These are phyloP conservation scores for Bugulina stolonifera DNA, from an alignment of 2,888 invertebrate genomes.

Conservation along the genomic window DNA sequence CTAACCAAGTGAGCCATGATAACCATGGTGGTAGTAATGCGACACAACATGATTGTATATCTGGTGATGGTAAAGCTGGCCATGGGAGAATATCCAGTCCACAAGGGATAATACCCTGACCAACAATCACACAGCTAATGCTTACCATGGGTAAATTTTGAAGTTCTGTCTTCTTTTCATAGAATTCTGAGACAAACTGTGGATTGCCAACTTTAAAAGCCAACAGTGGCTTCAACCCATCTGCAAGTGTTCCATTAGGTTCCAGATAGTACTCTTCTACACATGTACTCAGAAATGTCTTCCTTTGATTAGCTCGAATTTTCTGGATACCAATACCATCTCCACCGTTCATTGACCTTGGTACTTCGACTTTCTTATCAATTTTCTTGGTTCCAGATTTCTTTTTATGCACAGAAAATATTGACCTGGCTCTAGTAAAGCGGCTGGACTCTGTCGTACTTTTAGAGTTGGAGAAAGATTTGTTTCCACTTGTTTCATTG, in stretches of 20 bases:
- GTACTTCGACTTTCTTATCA: neutral
- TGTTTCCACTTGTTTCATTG: neutral
- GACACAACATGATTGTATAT: too few relatives aligned
- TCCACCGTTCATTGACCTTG: neutral
- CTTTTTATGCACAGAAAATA: neutral
- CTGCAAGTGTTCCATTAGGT: neutral
- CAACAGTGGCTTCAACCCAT: constrained; percentile 6
- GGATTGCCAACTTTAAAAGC: constrained; percentile 18
- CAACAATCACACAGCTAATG: too few relatives aligned
- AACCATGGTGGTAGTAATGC: too few relatives aligned
- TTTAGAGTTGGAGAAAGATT: neutral
- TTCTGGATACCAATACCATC: constrained; percentile 23
- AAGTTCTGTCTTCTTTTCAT: constrained; percentile 22
- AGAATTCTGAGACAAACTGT: constrained; percentile 21
- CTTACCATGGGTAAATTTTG: constrained; percentile 5
- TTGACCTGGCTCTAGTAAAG: neutral
- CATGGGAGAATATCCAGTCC: too few relatives aligned
- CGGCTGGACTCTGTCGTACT: neutral
- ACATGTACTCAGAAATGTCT: constrained; percentile 13
- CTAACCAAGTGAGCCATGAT: too few relatives aligned
- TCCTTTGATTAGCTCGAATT: constrained; percentile 1
- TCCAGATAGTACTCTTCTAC: constrained; percentile 9
- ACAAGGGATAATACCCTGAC: too few relatives aligned
- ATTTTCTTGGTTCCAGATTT: neutral
- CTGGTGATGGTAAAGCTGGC: too few relatives aligned